Conservation (phyloP, 2,113 vertebrate genomes). For the Notothenia rossii region DNA sequence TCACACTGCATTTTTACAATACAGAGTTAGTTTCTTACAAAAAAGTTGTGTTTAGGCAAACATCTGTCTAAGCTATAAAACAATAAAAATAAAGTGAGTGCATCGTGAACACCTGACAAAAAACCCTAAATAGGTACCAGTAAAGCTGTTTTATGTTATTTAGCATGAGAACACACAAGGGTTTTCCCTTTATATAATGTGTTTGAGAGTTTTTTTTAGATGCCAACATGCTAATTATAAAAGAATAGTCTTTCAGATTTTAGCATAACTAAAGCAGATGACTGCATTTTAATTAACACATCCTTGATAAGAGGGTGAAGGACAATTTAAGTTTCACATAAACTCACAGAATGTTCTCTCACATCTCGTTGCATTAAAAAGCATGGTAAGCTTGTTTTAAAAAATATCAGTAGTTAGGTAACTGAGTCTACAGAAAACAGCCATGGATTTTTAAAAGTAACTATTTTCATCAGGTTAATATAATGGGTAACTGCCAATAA, state of each 20-base stretch:
- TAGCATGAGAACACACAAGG: neutral
- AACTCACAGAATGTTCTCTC: conserved; percentile 6
- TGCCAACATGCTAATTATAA: neutral
- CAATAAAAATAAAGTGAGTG: neutral
- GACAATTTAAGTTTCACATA: neutral
- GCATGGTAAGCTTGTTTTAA: neutral
- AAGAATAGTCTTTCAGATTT: neutral
- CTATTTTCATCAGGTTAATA: neutral
- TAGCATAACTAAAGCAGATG: neutral
- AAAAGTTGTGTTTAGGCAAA: neutral
- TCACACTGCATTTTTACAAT: neutral
- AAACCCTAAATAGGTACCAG: neutral
- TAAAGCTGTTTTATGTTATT: neutral
- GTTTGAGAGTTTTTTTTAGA: neutral
- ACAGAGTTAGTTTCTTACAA: neutral
- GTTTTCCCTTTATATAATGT: neutral
- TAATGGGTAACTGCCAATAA: neutral
- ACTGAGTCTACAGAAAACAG: neutral
- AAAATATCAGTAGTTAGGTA: neutral
- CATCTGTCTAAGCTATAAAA: neutral
- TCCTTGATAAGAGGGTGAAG: too few relatives aligned
- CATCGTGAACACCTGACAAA: neutral
- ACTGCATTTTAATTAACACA: conserved; percentile 21
- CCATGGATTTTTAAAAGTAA: neutral
- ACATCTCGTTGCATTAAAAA: neutral